Conservation (phyloP, 1,140 invertebrate genomes). For the Cyphomyrmex costatus region DNA sequence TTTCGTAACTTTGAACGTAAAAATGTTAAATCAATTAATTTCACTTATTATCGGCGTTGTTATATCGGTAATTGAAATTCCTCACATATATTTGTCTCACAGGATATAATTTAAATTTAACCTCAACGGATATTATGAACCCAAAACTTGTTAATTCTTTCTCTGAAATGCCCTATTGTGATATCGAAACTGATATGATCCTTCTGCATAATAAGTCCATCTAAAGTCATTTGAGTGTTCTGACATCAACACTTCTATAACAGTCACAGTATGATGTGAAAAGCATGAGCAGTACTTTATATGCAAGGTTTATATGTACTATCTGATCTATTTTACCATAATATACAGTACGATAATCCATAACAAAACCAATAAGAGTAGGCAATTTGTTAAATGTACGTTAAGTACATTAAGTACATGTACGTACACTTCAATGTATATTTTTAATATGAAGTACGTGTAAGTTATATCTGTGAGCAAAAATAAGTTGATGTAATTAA, state of each 20-base stretch:
- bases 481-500: conserved; percentile 66
- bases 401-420: conserved; percentile 75
- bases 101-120: conserved; percentile 50
- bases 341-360: conserved; percentile 71
- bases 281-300: conserved; percentile 70
- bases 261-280: conserved; percentile 65
- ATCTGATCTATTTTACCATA: conserved; percentile 79
- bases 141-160: conserved; percentile 58
- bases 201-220: conserved; percentile 45
- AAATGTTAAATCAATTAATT: conserved; percentile 17
- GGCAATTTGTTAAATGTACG: conserved; percentile 77
- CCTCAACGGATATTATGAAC: conserved; percentile 24
- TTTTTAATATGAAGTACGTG: conserved; percentile 82
- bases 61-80: conserved; percentile 26
- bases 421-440: conserved; percentile 83
- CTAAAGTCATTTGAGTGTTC: conserved; percentile 51
- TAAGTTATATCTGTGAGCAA: conserved; percentile 72
- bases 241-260: conserved; percentile 55
- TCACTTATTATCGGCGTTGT: conserved; percentile 18
- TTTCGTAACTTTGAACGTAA: conserved; percentile 1
- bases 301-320: conserved; percentile 77
- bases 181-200: conserved; percentile 56
- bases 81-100: conserved; percentile 22
- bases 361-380: conserved; percentile 74
- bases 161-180: conserved; percentile 58